Evolutionary conservation across 2,797 vertebrate species (phyloP).

Genomic region (Uromys caudimaculatus): DNA sequence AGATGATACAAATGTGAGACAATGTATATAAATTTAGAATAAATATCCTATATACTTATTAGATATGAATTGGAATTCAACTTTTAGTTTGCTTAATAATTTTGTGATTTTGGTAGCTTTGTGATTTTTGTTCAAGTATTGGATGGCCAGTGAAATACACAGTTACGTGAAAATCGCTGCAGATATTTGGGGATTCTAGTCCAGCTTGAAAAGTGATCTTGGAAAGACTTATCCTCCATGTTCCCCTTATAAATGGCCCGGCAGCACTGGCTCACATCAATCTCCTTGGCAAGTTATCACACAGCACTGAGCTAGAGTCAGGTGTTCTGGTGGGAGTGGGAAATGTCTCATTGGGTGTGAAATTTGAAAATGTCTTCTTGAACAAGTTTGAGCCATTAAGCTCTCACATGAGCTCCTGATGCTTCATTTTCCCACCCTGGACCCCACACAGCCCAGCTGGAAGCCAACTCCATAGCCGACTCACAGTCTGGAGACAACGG

Average conservation of each 20-base stretch:
- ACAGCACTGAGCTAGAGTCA: neutral
- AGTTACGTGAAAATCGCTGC: neutral
- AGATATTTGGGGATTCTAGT: neutral
- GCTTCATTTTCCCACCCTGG: neutral
- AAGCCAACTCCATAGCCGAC: neutral
- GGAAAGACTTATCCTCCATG: neutral
- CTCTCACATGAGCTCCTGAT: constrained; percentile 37
- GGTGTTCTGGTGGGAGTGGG: neutral
- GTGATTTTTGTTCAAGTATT: neutral
- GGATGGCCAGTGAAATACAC: neutral
- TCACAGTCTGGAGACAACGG: neutral
- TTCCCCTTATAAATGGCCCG: neutral
- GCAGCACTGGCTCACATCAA: neutral
- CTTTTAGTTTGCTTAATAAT: neutral
- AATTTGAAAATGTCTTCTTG: constrained; percentile 35
- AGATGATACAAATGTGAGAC: neutral
- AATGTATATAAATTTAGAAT: neutral
- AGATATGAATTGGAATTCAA: constrained; percentile 1
- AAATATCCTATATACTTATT: neutral
- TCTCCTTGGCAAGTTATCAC: neutral
- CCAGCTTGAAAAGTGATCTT: neutral
- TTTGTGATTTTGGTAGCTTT: neutral
- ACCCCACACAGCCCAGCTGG: constrained; percentile 36
- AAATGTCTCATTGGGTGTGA: neutral
- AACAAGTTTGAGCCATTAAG: neutral